Percentiles rank a stretch among this genome's conserved stretches.
Conservation (phyloP, 2,888 invertebrate genomes). For the Leucoptera coffeella region DNA sequence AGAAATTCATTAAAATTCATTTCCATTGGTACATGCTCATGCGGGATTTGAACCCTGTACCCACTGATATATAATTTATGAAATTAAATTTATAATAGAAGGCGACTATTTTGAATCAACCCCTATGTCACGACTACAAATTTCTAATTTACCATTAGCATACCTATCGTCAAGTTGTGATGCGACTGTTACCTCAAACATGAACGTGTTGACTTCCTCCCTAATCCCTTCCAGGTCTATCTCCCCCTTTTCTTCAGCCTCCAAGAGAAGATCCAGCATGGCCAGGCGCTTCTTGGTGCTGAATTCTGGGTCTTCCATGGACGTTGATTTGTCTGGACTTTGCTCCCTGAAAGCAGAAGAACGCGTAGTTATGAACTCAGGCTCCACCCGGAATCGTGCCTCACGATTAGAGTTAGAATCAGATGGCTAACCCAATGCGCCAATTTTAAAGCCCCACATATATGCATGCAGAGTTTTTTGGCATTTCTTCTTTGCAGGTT, state of each 20-base stretch:
- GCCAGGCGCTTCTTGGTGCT: conserved; percentile 47
- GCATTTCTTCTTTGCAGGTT: too few relatives aligned
- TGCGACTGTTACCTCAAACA: conserved; percentile 55
- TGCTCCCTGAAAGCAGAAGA: too few relatives aligned
- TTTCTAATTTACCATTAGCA: not conserved
- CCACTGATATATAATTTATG: too few relatives aligned
- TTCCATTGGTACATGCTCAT: too few relatives aligned
- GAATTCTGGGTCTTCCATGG: too few relatives aligned
- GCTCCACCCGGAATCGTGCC: too few relatives aligned
- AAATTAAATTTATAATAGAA: not conserved
- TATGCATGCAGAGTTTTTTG: too few relatives aligned
- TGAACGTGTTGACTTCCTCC: conserved; percentile 69
- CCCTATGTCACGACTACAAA: not conserved
- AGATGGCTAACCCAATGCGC: too few relatives aligned
- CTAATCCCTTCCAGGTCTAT: conserved; percentile 58
- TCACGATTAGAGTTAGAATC: too few relatives aligned
- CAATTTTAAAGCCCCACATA: too few relatives aligned
- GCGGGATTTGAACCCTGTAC: too few relatives aligned
- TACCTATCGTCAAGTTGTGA: not conserved
- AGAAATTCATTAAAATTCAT: too few relatives aligned
- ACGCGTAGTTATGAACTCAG: conserved; percentile 49
- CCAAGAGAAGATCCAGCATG: conserved; percentile 59
- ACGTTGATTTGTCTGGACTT: not conserved
- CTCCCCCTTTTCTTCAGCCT: conserved; percentile 50
- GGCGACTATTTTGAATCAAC: not conserved